Evolutionary conservation across 2,797 vertebrate genomes (phyloP).

Genomic region (Muraenolepis orangiensis): DNA sequence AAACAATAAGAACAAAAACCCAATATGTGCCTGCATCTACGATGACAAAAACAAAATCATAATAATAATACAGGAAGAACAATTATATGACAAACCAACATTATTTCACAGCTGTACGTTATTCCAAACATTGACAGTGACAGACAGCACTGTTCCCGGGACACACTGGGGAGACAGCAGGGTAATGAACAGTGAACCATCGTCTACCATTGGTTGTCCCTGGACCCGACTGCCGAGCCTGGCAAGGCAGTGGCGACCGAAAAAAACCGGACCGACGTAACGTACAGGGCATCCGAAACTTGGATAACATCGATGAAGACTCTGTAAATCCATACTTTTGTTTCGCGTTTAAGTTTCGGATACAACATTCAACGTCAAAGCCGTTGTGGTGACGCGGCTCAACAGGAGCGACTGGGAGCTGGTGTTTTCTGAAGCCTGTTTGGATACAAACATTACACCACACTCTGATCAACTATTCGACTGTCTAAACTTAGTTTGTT

Average conservation of each 20-base stretch:
- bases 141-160: conserved; percentile 33
- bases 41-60: neutral
- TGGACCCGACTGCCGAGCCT: conserved; percentile 52
- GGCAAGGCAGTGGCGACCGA: conserved; percentile 59
- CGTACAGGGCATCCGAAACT: conserved; percentile 7
- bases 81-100: neutral
- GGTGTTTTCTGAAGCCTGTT: conserved; percentile 43
- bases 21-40: neutral
- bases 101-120: neutral
- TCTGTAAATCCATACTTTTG: neutral
- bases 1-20: neutral
- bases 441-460: conserved; percentile 30
- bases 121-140: neutral
- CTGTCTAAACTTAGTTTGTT: neutral
- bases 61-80: neutral
- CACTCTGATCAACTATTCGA: conserved; percentile 1
- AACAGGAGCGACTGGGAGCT: conserved; percentile 53
- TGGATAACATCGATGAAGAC: conserved; percentile 14
- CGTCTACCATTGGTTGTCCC: conserved; percentile 55
- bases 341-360: conserved; percentile 46
- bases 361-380: conserved; percentile 16
- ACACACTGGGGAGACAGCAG: conserved; percentile 13
- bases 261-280: conserved; percentile 36
- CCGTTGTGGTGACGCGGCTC: conserved; percentile 70
- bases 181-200: conserved; percentile 29